Base-by-base conservation (phyloP, 2,113 vertebrate genomes). In the Phaethon lepturus region DNA sequence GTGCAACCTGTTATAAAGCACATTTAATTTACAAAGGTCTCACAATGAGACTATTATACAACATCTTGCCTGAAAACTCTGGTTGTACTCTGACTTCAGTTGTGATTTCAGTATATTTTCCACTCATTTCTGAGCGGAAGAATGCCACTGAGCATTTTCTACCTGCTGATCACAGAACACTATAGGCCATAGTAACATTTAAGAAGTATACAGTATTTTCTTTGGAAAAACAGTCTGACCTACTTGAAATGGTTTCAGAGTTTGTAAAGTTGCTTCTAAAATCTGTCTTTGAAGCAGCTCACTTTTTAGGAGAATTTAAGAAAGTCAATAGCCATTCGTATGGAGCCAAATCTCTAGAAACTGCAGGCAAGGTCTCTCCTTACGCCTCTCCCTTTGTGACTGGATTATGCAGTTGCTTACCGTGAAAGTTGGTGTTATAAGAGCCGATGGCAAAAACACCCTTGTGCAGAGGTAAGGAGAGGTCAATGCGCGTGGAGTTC, bases 1-100 rank as follows among this genome's bases (percentile, higher is more conserved):
- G 95, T 84, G 67, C 88, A 93, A 92, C 86, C 87, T 88, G 90
- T 81, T 92, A 29, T 6, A 11, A 84, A 88, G 90, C 78, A 88
- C 60, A 60, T 88, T 73, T 52, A 56, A 71, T 88, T 92, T 85
- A 55, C 38, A 91, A 69, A 94, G 69, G 62, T 52, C 49, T 89
- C 15, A 95, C 95, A 95, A 66, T 60, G 91, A 73, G 56, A 67
- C 76, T 26, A 4, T 94, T 95, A 40, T 60, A 47, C 74, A 91
- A 4, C 45, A 42, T 60, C 23, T 69, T 77, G 72, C 80, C 88
- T 89, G 76, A 72, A 84, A 52, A 12, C 79, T 60, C 73, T 42
- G 67, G 4, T 38, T 38, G 38, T 38, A 33, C 67, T 17, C 0
- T 67, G 44, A 10, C 67, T 74, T 63, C 49, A 56, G 19, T 3